phyloP scores from a whole-genome alignment of 1,140 invertebrate genomes.

The Trichogramma pretiosum region DNA sequence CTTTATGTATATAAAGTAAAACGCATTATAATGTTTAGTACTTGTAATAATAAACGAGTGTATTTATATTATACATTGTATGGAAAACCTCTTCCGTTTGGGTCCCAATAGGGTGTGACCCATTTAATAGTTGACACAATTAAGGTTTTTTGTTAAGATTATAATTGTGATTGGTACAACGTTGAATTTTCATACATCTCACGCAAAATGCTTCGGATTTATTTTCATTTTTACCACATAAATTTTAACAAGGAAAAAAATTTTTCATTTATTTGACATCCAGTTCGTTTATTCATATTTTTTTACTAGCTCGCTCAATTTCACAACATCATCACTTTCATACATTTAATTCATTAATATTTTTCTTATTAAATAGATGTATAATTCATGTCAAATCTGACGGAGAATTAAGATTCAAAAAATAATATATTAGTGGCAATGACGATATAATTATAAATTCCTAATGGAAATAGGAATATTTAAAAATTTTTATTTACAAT shows the following conservation, averaged over 20 bases:
- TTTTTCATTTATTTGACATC: not conserved
- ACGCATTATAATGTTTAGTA: conserved; percentile 31
- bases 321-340: not conserved
- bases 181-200: conserved; percentile 13
- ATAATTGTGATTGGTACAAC: too few relatives aligned
- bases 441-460: conserved; percentile 17
- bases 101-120: too few relatives aligned
- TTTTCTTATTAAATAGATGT: not conserved
- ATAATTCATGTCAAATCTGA: too few relatives aligned
- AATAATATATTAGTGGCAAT: conserved; percentile 17
- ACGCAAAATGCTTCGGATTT: conserved; percentile 16
- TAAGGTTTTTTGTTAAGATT: too few relatives aligned
- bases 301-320: not conserved
- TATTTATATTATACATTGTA: conserved; percentile 36
- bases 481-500: conserved; percentile 19
- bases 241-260: conserved; percentile 8
- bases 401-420: conserved; percentile 13
- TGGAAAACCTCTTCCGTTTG: conserved; percentile 21
- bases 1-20: conserved; percentile 31
- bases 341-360: conserved; percentile 2
- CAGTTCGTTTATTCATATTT: conserved; percentile 5
- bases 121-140: too few relatives aligned
- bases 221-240: too few relatives aligned
- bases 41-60: too few relatives aligned
- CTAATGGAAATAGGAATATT: conserved; percentile 14